phyloP scores from a whole-genome alignment of 1,140 invertebrate genomes.

The Olivierus martensii region DNA sequence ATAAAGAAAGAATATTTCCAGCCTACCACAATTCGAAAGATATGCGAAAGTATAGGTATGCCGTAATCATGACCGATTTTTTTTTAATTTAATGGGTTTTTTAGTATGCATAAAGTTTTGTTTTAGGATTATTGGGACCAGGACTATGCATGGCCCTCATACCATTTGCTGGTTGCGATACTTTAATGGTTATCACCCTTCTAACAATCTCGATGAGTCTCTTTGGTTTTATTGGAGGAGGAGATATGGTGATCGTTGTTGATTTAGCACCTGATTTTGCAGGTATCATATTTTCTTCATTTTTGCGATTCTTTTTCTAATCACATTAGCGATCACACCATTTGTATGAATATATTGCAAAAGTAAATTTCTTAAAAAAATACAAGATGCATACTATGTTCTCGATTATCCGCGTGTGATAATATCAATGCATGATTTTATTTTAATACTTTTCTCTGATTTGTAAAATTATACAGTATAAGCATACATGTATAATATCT shows the following conservation, averaged over 20 bases:
- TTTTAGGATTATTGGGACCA: constrained; percentile 15
- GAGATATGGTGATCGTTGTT: constrained; percentile 30
- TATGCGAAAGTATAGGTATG: constrained; percentile 19
- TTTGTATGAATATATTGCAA: no score
- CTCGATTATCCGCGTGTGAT: no score
- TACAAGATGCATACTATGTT: no score
- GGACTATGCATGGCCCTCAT: constrained; percentile 15
- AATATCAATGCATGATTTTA: no score
- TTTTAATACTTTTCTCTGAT: no score
- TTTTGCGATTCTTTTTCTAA: no score
- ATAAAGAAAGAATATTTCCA: constrained; percentile 3
- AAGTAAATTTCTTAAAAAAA: no score
- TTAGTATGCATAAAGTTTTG: no score
- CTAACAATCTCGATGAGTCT: constrained; percentile 17
- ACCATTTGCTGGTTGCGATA: constrained; percentile 15
- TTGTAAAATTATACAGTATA: no score
- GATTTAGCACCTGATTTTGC: constrained; percentile 63
- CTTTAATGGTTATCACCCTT: constrained; percentile 8
- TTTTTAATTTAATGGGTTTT: background rate
- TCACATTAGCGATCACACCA: no score
- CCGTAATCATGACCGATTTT: background rate
- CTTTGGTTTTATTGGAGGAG: constrained; percentile 18
- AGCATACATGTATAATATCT: no score
- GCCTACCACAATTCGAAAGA: constrained; percentile 19
- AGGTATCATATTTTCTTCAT: no score